phyloP scores from a whole-genome alignment of 2,113 vertebrate species.

The Crotalus horridus region DNA sequence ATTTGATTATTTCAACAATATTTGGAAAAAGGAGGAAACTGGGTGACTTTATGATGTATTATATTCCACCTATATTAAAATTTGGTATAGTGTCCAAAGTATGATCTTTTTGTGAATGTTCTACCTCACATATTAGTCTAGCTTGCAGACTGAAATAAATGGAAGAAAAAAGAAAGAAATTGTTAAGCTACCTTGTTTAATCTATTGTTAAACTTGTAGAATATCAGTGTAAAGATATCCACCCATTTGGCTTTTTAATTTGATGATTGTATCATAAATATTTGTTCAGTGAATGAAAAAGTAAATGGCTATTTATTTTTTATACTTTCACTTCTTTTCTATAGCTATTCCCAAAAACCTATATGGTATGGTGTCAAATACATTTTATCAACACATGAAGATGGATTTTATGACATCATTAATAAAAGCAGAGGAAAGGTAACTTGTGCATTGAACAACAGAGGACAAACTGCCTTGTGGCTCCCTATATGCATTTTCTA shows the following conservation, averaged over 20 bases:
- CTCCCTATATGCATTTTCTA: neutral
- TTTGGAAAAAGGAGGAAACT: neutral
- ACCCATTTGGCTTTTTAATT: neutral
- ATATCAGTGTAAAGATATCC: neutral
- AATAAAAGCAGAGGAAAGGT: slow-evolving; percentile 1
- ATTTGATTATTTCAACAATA: neutral
- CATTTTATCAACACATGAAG: neutral
- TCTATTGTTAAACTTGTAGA: neutral
- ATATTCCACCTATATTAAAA: neutral
- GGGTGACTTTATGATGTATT: neutral
- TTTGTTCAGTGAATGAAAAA: neutral
- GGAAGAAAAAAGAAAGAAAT: neutral
- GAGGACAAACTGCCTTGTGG: neutral
- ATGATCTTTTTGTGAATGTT: neutral
- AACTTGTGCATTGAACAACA: neutral
- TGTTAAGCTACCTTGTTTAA: neutral
- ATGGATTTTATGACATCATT: neutral
- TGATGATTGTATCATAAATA: neutral
- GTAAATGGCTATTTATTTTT: neutral
- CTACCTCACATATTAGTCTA: neutral
- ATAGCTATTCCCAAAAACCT: neutral
- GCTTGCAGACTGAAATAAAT: neutral
- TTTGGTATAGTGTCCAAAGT: neutral
- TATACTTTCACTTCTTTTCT: neutral
- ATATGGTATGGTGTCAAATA: neutral